These are phyloP conservation scores for Orcinus orca DNA, from an alignment of 2,113 vertebrate species.

Conservation along the genomic window DNA sequence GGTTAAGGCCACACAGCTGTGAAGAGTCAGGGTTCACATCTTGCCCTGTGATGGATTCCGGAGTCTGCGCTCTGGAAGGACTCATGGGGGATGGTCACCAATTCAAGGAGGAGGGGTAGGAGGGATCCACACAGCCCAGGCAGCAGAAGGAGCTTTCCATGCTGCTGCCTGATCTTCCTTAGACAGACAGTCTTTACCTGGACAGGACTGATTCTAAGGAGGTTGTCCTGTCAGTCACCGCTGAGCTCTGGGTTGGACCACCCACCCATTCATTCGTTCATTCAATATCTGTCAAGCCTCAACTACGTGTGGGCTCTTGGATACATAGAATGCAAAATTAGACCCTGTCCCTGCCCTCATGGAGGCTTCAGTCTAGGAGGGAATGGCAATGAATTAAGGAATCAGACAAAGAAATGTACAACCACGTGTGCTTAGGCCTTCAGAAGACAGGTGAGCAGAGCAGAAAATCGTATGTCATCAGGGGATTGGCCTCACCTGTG, in stretches of 20 bases:
- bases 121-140: neutral
- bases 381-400: neutral
- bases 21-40: neutral
- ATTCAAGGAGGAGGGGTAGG: neutral
- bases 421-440: neutral
- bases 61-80: neutral
- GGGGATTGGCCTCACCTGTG: neutral
- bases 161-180: no score
- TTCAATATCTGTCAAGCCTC: neutral
- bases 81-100: fast-evolving
- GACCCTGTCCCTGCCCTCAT: no score
- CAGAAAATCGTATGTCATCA: neutral
- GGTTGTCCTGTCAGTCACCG: neutral
- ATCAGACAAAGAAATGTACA: neutral
- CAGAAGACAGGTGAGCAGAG: neutral
- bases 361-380: neutral
- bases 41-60: fast-evolving
- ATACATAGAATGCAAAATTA: neutral
- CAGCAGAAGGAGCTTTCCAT: neutral
- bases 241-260: neutral
- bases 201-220: neutral
- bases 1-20: neutral
- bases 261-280: neutral
- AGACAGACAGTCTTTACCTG: neutral
- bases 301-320: neutral